Percentiles rank a stretch among this genome's conserved stretches.
Conservation (phyloP, 53 echinoderm and acorn worm species). For the Actinopyga echinites region DNA sequence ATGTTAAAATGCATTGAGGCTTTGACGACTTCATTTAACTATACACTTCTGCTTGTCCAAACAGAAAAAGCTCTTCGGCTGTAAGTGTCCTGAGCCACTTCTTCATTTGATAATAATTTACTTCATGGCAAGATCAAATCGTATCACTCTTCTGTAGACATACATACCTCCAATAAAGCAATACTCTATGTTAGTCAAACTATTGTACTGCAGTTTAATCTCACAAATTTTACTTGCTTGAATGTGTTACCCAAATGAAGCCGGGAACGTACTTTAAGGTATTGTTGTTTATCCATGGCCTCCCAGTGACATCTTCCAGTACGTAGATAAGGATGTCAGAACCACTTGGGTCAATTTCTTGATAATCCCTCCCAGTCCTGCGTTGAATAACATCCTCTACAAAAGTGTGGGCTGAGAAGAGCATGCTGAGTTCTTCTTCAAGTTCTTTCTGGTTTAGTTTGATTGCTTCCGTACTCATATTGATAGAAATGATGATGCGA, state of each 20-base stretch:
- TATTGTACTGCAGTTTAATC: too few species aligned
- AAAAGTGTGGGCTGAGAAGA: constrained; percentile 69
- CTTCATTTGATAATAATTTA: too few species aligned
- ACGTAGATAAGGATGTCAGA: constrained; percentile 86
- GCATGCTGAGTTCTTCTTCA: constrained; percentile 48
- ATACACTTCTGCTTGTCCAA: too few species aligned
- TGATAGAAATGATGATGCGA: constrained; percentile 65
- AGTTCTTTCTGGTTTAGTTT: constrained; percentile 42
- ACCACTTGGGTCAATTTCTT: constrained; percentile 74
- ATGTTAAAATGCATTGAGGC: too few species aligned
- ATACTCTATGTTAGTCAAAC: too few species aligned
- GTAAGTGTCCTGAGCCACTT: too few species aligned
- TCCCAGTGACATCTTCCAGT: constrained; percentile 59
- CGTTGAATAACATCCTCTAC: constrained; percentile 77
- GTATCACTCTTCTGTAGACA: too few species aligned
- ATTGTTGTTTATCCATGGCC: constrained; percentile 59
- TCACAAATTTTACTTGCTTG: too few species aligned
- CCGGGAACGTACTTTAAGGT: constrained; percentile 62
- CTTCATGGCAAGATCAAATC: too few species aligned
- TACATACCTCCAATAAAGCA: too few species aligned
- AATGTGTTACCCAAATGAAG: neutral
- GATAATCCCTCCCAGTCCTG: constrained; percentile 48
- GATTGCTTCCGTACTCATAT: constrained; percentile 58
- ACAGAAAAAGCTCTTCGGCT: too few species aligned
- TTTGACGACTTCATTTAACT: too few species aligned